phyloP scores from a whole-genome alignment of 2,888 invertebrate species.

The Sthenelais limicola region DNA sequence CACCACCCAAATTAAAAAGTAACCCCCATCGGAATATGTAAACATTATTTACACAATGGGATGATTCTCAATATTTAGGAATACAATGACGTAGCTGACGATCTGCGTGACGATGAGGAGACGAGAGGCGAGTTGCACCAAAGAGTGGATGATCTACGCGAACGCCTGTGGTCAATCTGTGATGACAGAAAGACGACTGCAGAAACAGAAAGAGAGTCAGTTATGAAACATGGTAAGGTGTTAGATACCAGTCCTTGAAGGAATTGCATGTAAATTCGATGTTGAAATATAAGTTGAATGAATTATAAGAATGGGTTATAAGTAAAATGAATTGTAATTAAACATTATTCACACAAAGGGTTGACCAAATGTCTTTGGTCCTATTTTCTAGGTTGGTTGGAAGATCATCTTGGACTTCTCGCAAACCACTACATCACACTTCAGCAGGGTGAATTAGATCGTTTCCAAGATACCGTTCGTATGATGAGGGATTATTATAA shows the following conservation, averaged over 20 bases:
- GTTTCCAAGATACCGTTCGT: constrained; percentile 70
- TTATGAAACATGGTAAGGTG: constrained; percentile 68
- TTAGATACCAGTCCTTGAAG: too few species aligned
- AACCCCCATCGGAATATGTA: background rate
- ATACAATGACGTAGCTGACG: constrained; percentile 70
- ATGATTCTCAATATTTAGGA: constrained; percentile 55
- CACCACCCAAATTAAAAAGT: too few species aligned
- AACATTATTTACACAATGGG: background rate
- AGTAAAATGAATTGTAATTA: too few species aligned
- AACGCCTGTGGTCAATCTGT: constrained; percentile 70
- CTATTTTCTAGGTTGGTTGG: too few species aligned
- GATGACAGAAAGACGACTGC: constrained; percentile 71
- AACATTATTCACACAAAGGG: too few species aligned
- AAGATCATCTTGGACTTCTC: constrained; percentile 69
- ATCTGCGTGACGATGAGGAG: constrained; percentile 71
- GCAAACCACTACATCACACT: constrained; percentile 70
- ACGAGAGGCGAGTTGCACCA: constrained; percentile 70
- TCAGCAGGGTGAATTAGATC: constrained; percentile 69
- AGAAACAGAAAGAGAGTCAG: constrained; percentile 64
- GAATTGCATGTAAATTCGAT: too few species aligned
- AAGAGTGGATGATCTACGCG: constrained; percentile 70
- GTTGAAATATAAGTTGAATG: too few species aligned
- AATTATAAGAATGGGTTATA: too few species aligned
- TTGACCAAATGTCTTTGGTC: too few species aligned
- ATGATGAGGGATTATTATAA: constrained; percentile 72